Percentiles rank a stretch among this genome's conserved stretches.
These are phyloP conservation scores for Trematocara stigmaticum DNA, from an alignment of 2,113 vertebrate species.

Conservation along the genomic window DNA sequence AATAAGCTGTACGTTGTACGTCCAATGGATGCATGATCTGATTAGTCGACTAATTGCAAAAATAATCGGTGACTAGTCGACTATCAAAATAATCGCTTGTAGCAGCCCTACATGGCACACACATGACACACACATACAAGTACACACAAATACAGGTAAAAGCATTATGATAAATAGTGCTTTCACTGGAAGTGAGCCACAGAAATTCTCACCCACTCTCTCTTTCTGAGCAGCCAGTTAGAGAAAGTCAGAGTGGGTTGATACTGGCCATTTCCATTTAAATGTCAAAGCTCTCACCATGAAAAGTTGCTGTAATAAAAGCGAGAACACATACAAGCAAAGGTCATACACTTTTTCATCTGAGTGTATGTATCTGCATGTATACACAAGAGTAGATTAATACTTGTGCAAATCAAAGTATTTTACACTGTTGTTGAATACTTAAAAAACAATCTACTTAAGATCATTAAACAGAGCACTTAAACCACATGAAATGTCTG, in stretches of 20 bases:
- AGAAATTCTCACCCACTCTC: conserved; percentile 12
- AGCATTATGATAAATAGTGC: not conserved
- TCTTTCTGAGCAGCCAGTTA: not conserved
- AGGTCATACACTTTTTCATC: not conserved
- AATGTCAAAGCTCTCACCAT: conserved; percentile 48
- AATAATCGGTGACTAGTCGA: too few species aligned
- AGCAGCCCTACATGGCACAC: not conserved
- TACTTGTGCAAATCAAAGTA: not conserved
- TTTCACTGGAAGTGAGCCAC: not conserved
- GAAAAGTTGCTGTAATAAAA: conserved; percentile 32
- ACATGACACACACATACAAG: not conserved
- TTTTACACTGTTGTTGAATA: not conserved
- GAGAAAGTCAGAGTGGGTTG: conserved; percentile 3
- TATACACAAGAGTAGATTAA: not conserved
- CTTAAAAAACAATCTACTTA: not conserved
- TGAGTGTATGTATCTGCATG: not conserved
- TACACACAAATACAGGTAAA: not conserved
- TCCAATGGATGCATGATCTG: too few species aligned
- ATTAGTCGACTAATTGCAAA: too few species aligned
- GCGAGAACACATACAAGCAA: not conserved
- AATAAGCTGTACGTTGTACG: too few species aligned
- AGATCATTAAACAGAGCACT: not conserved
- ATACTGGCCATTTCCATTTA: conserved; percentile 18
- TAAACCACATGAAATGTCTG: not conserved
- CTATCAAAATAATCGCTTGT: too few species aligned